Evolutionary conservation across 1,140 invertebrate genomes (phyloP), one percentile per base, ranked within the genome.

Genomic region (Drosophila obscura): DNA sequence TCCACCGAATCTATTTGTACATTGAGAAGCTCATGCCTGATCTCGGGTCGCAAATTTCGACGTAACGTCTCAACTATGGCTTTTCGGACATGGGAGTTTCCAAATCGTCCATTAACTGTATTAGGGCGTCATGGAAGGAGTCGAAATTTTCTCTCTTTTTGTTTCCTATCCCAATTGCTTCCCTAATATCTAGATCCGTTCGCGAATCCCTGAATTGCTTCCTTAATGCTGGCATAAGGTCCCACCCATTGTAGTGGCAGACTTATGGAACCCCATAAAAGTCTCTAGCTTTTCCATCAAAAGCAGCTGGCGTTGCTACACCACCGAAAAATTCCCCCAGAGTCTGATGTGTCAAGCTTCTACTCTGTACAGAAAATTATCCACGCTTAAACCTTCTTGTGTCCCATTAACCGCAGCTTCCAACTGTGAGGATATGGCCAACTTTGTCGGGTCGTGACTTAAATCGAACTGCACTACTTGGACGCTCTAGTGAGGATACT

Each of bases 141-240:
- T 44, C 43, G 15, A 45, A 58, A 13, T 6, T 58, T 13, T 45
- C 41, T 31, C 11, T 46, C 26, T 1, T 11, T 46, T 22, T 58
- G 43, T 15, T 58, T 46, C 8, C 43, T 39, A 13, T 58, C n/a
- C n/a, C n/a, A n/a, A 57, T 45, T 0, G 41, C 41, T 24, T 45
- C 15, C 3, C 55, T 44, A 1, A 58, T 56, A 2, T 56, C 53
- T 2, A 43, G 31, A 9, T 56, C 53, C 7, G 53, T 57, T 1
- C 55, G 55, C 1, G 55, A 15, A 8, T 57, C 55, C 15, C 43
- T 44, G 6, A 57, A 28, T 9, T 45, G 41, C 11, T 46, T 26
- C 0, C 13, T n/a, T 0, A 56, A 6, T 1, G 51, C 51, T 39
- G 16, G 6, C 31, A 53, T 6, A 39, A 52, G 28, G 15, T 45